Evolutionary conservation across 1,140 invertebrate genomes (phyloP).

Genomic region (Trichonephila inaurata): DNA sequence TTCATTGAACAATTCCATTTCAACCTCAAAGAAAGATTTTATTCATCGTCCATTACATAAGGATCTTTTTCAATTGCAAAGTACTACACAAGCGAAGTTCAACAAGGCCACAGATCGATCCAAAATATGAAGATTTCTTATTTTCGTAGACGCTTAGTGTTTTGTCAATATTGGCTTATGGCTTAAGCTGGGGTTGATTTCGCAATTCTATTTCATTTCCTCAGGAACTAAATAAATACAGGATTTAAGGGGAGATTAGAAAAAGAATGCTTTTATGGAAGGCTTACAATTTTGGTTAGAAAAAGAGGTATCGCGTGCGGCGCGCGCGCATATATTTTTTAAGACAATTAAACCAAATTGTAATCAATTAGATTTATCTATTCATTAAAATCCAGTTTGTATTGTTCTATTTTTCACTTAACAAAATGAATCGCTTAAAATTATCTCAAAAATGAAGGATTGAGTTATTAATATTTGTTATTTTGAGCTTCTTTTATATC

Average conservation of each 20-base stretch:
- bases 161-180: constrained; percentile 58
- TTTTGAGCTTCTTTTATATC: too few species aligned
- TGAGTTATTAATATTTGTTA: too few species aligned
- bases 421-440: too few species aligned
- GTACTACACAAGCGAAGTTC: constrained; percentile 57
- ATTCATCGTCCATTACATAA: constrained; percentile 36
- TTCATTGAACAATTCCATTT: constrained; percentile 19
- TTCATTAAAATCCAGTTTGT: too few species aligned
- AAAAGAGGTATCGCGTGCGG: too few species aligned
- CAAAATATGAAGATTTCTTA: constrained; percentile 51
- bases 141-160: constrained; percentile 33
- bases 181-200: neutral
- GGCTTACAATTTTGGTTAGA: too few species aligned
- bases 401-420: too few species aligned
- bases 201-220: constrained; percentile 4
- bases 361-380: too few species aligned
- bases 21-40: neutral
- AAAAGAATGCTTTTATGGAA: neutral
- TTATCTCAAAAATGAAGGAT: too few species aligned
- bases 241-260: neutral
- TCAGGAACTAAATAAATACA: constrained; percentile 31
- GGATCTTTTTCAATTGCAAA: constrained; percentile 37
- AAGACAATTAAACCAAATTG: too few species aligned
- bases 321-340: too few species aligned
- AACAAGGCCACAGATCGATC: constrained; percentile 49